phyloP scores from a whole-genome alignment of 2,113 vertebrate species.

The Crypturellus undulatus region DNA sequence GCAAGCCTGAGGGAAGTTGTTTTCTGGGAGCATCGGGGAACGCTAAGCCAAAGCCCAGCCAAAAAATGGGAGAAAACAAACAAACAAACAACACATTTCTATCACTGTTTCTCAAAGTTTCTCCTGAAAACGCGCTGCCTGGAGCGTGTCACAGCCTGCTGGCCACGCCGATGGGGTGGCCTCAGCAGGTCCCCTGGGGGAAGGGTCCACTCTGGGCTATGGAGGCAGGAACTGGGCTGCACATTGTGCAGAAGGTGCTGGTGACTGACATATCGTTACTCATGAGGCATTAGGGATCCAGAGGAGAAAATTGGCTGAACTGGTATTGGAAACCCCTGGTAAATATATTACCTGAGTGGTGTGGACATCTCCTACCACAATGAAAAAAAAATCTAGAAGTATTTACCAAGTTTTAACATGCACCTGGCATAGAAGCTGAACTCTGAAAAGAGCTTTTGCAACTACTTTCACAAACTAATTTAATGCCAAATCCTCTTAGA shows the following conservation, averaged over 20 bases:
- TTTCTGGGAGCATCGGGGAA: neutral
- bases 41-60: neutral
- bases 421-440: accelerated
- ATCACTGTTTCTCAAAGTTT: neutral
- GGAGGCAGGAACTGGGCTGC: accelerated
- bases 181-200: neutral
- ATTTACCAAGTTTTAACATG: neutral
- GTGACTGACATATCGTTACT: neutral
- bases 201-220: neutral
- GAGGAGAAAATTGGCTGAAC: neutral
- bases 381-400: neutral
- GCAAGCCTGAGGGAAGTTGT: accelerated
- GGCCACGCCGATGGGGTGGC: accelerated
- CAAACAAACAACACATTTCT: neutral
- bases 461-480: neutral
- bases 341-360: accelerated
- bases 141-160: neutral
- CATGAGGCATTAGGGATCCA: accelerated
- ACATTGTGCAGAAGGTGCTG: neutral
- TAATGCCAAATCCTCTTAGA: neutral
- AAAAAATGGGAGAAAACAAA: neutral
- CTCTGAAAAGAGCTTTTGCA: neutral
- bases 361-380: no score
- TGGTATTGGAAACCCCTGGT: neutral
- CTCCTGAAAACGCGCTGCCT: neutral